Conservation (phyloP, 1,140 invertebrate species). For the Ceratosolen fusciceps region DNA sequence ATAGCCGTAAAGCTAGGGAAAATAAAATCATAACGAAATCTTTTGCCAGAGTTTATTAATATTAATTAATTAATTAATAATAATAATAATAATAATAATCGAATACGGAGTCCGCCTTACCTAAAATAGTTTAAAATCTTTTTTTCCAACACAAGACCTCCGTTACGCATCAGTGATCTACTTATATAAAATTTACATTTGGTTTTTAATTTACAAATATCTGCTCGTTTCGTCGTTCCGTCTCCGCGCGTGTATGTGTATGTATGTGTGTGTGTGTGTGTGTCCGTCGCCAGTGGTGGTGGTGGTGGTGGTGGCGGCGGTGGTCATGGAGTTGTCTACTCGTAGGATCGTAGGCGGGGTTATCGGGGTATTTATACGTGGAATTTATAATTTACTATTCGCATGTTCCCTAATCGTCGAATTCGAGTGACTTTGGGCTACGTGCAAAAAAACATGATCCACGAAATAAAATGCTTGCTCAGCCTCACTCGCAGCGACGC, state of each 20-base stretch:
- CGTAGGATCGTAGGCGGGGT: too few relatives aligned
- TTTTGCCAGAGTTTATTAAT: neutral
- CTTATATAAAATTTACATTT: slow-evolving; percentile 49
- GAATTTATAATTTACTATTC: slow-evolving; percentile 42
- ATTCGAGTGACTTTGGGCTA: slow-evolving; percentile 39
- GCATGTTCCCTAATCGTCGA: slow-evolving; percentile 35
- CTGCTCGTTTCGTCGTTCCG: too few relatives aligned
- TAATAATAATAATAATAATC: neutral
- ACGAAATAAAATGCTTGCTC: slow-evolving; percentile 56
- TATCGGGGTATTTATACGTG: neutral
- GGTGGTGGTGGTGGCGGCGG: too few relatives aligned
- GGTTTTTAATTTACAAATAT: slow-evolving; percentile 49
- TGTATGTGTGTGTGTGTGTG: too few relatives aligned
- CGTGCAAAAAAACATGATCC: slow-evolving; percentile 48
- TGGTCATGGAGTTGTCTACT: too few relatives aligned
- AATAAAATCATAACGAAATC: slow-evolving; percentile 7
- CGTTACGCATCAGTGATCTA: slow-evolving; percentile 46
- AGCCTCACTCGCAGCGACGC: neutral
- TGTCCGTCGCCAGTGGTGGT: too few relatives aligned
- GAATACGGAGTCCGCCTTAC: too few relatives aligned
- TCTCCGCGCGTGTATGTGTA: too few relatives aligned
- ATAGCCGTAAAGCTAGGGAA: slow-evolving; percentile 20
- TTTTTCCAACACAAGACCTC: slow-evolving; percentile 34
- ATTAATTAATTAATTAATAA: neutral
- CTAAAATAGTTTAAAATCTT: slow-evolving; percentile 37